These are phyloP conservation scores for Columbina picui DNA, from an alignment of 2,113 vertebrate species.

Conservation along the genomic window DNA sequence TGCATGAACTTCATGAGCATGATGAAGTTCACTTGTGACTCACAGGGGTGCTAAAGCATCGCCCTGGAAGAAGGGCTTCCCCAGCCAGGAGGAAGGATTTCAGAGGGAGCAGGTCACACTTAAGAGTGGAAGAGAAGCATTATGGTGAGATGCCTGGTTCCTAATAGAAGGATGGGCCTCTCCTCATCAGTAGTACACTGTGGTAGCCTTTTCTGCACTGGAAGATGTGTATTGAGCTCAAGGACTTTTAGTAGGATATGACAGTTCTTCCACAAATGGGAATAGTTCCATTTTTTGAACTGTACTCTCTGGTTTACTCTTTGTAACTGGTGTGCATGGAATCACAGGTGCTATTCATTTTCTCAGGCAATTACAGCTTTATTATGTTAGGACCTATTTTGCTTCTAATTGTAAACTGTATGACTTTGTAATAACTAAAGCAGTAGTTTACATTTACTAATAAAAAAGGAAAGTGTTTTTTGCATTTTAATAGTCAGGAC, in stretches of 20 bases:
- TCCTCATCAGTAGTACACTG: background rate
- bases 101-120: background rate
- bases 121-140: background rate
- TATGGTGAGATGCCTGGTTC: background rate
- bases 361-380: background rate
- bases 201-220: background rate
- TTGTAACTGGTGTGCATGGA: background rate
- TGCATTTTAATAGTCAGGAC: background rate
- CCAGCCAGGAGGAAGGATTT: background rate
- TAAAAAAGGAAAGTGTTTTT: background rate
- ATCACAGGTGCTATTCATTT: background rate
- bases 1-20: background rate
- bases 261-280: background rate
- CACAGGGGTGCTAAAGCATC: background rate
- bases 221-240: background rate
- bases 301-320: background rate
- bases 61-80: background rate
- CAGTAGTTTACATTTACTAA: background rate
- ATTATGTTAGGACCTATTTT: background rate
- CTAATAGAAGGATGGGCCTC: background rate
- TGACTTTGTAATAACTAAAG: background rate
- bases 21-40: background rate
- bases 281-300: background rate
- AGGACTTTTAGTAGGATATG: background rate
- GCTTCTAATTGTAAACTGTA: background rate